Evolutionary conservation across 2,113 vertebrate genomes (phyloP), one percentile per base, ranked within the genome.

Genomic region (Forbesichthys agassizii): DNA sequence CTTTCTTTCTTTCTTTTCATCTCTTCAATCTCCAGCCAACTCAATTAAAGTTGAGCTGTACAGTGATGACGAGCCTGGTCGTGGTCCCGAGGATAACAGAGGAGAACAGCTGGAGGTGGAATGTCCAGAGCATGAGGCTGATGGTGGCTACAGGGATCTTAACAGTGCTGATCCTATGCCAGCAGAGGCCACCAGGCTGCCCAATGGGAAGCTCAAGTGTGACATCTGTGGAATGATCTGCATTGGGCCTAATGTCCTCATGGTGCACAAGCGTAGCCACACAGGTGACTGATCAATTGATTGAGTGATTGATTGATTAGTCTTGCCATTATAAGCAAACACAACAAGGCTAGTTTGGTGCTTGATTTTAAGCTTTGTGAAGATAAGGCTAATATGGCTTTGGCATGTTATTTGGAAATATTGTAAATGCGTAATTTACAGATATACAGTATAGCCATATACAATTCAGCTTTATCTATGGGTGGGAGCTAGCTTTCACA

Each of bases 201-300:
- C 96, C 79, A 99, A 97, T 9, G 96, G 96, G 87, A 99, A 99
- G 77, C 93, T 99, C 51, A 98, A 97, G 71, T 99, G 97, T 69
- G 96, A 99, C 58, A 89, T 99, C 75, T 99, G 97, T 27, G 97
- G 97, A 66, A 98, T 99, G 97, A 95, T 98, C 81, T 99, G 97
- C 86, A 98, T 99, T 7, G 97, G 97, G 18, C 96, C 97, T 74
- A 99, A 99, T 68, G 97, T 99, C 66, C 95, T 99, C 46, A 98
- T 99, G 97, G 97, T 99, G 78, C 97, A 99, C 89, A 99, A 98
- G 71, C 96, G 96, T 85, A 99, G 97, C 88, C 97, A 99, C 90
- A 99, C 97, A 0, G 97, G 97, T 98, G 80, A 96, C 89, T 53
- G 16, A 61, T 69, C 14, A 48, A 27, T 65, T 64, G 18, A 48